Evolutionary conservation across 2,797 vertebrate genomes (phyloP).

Genomic region (Lutjanus campechanus): DNA sequence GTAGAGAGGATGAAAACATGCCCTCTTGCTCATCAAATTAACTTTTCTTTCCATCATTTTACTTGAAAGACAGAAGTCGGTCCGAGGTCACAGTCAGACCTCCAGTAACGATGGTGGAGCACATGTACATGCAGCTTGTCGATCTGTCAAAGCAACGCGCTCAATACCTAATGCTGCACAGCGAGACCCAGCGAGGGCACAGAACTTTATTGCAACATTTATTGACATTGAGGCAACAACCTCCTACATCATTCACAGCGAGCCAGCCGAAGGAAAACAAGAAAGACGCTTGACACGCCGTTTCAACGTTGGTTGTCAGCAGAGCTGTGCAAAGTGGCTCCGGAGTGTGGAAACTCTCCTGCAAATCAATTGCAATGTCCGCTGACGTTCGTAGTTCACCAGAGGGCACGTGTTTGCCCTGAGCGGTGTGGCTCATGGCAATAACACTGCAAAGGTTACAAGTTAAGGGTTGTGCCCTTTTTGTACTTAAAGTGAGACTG

Average conservation of each 20-base stretch:
- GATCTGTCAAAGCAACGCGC: slow-evolving; percentile 16
- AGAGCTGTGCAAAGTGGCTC: background rate
- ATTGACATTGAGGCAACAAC: slow-evolving; percentile 36
- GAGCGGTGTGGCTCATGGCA: background rate
- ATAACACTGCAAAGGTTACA: background rate
- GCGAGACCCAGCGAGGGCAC: background rate
- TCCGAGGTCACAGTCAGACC: slow-evolving; percentile 5
- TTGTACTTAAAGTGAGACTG: background rate
- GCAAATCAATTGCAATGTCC: background rate
- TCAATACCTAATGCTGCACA: background rate
- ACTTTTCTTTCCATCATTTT: slow-evolving; percentile 8
- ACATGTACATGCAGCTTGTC: background rate
- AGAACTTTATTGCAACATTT: slow-evolving; percentile 36
- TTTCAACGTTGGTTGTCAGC: background rate
- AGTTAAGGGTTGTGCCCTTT: background rate
- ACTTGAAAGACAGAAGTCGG: background rate
- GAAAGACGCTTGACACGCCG: slow-evolving; percentile 3
- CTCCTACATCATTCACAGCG: slow-evolving; percentile 23
- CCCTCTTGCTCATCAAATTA: slow-evolving; percentile 10
- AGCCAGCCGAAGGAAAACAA: slow-evolving; percentile 11
- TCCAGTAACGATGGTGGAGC: background rate
- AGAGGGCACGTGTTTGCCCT: background rate
- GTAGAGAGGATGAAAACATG: background rate
- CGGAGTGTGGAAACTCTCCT: background rate
- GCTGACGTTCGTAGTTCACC: background rate